These are phyloP conservation scores for Meteorus sp. DNA, from an alignment of 1,140 invertebrate genomes.

Conservation along the genomic window DNA sequence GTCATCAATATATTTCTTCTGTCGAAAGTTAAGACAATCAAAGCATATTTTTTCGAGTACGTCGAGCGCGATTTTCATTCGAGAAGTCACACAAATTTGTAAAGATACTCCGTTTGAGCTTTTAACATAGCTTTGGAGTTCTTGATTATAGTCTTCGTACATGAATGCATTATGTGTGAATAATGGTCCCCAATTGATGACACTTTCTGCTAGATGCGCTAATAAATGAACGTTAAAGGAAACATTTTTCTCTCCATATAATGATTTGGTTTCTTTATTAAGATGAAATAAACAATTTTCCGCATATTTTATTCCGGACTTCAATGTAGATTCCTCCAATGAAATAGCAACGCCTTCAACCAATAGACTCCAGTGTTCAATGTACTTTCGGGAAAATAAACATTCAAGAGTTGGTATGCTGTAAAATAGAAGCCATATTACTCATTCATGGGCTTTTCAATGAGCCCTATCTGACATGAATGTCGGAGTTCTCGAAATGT, in stretches of 20 bases:
- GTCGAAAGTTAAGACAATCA: background rate
- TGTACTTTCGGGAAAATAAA: conserved; percentile 9
- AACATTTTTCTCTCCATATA: conserved; percentile 26
- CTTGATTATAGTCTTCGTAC: background rate
- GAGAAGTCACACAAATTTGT: conserved; percentile 5
- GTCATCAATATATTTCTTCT: conserved; percentile 25
- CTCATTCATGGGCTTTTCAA: conserved; percentile 36
- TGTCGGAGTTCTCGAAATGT: conserved; percentile 15
- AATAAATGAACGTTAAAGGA: conserved; percentile 25
- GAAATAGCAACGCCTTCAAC: conserved; percentile 23
- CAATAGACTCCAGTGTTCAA: conserved; percentile 29
- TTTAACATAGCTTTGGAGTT: background rate
- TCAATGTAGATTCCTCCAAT: conserved; percentile 5
- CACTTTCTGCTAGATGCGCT: background rate
- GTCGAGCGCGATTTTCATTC: conserved; percentile 7
- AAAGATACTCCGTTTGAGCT: background rate
- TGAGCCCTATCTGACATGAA: conserved; percentile 19
- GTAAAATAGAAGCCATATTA: conserved; percentile 26
- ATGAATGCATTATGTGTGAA: background rate
- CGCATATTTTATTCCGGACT: conserved; percentile 21
- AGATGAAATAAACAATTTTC: conserved; percentile 17
- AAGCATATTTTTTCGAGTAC: background rate
- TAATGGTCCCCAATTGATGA: background rate
- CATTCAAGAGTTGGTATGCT: conserved; percentile 21
- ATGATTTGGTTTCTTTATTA: conserved; percentile 13